These are phyloP conservation scores for Idris sp. DNA, from an alignment of 1,140 invertebrate genomes.

Conservation along the genomic window DNA sequence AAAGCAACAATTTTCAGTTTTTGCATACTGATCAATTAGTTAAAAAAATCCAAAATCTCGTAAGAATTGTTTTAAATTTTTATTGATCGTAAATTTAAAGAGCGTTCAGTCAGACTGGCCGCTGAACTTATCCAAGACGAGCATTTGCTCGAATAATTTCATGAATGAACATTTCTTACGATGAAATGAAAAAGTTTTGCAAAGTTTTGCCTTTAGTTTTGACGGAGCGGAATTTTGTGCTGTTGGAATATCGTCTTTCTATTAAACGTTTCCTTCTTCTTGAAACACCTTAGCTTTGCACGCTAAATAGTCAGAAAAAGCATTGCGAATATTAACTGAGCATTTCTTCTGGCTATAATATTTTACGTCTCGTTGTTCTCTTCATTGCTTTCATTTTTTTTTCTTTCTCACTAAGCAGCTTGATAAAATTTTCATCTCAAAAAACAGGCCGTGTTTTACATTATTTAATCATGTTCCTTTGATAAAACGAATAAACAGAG, in stretches of 20 bases:
- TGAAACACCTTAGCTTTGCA: constrained; percentile 24
- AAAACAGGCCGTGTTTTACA: constrained; percentile 40
- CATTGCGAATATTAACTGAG: constrained; percentile 31
- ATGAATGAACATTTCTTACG: constrained; percentile 48
- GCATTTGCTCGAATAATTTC: constrained; percentile 45
- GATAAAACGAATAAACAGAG: constrained; percentile 40
- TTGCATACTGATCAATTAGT: too few relatives aligned
- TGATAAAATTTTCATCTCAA: constrained; percentile 6
- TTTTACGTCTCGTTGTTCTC: too few relatives aligned
- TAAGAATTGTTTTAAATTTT: background rate
- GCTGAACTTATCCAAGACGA: background rate
- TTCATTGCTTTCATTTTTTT: constrained; percentile 3
- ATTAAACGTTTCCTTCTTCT: constrained; percentile 33
- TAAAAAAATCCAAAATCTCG: too few relatives aligned
- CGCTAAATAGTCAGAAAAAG: constrained; percentile 21
- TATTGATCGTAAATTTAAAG: constrained; percentile 1
- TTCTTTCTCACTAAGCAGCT: background rate
- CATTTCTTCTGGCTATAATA: constrained; percentile 1
- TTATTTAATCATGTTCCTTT: constrained; percentile 44
- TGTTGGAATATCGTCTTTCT: constrained; percentile 24
- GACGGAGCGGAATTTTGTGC: constrained; percentile 29
- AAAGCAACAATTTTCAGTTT: too few relatives aligned
- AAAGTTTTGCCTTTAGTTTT: constrained; percentile 64
- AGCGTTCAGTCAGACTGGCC: background rate
- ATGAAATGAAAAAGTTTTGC: constrained; percentile 66